Evolutionary conservation across 2,888 invertebrate species (phyloP).

Genomic region (Tenthredo distinguenda): DNA sequence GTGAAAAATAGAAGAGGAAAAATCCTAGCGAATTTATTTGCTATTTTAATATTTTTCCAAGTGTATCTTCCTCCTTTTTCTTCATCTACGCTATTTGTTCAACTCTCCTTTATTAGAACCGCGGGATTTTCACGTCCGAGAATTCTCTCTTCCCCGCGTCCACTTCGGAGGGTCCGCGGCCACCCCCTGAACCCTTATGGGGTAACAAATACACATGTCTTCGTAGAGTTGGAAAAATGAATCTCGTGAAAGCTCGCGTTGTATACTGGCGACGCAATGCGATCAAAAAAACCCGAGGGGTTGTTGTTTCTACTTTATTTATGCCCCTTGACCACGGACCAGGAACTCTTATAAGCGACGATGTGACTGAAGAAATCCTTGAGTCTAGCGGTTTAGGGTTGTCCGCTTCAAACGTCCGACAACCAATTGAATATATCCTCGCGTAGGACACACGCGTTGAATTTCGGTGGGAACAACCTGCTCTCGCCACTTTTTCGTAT

Average conservation of each 20-base stretch:
- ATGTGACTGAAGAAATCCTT: slow-evolving; percentile 20
- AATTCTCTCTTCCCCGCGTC: background rate
- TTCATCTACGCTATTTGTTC: background rate
- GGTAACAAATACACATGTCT: background rate
- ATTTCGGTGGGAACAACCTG: background rate
- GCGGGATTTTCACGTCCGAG: background rate
- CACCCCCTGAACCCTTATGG: background rate
- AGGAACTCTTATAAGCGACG: slow-evolving; percentile 23
- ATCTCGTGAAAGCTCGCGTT: background rate
- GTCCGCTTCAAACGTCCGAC: background rate
- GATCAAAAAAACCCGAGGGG: slow-evolving; percentile 1
- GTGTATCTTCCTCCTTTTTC: background rate
- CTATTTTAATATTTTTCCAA: background rate
- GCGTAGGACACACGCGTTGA: background rate
- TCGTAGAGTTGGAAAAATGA: slow-evolving; percentile 11
- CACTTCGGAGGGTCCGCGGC: background rate
- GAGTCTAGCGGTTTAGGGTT: background rate
- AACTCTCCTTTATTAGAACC: background rate
- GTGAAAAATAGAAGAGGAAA: background rate
- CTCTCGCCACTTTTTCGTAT: background rate
- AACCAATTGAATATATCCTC: background rate
- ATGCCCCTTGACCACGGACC: slow-evolving; percentile 4
- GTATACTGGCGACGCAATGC: background rate
- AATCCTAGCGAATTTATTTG: background rate
- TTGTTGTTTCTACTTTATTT: slow-evolving; percentile 28